These are phyloP conservation scores for Hycleus phaleratus DNA, from an alignment of 1,140 invertebrate species.

Conservation along the genomic window DNA sequence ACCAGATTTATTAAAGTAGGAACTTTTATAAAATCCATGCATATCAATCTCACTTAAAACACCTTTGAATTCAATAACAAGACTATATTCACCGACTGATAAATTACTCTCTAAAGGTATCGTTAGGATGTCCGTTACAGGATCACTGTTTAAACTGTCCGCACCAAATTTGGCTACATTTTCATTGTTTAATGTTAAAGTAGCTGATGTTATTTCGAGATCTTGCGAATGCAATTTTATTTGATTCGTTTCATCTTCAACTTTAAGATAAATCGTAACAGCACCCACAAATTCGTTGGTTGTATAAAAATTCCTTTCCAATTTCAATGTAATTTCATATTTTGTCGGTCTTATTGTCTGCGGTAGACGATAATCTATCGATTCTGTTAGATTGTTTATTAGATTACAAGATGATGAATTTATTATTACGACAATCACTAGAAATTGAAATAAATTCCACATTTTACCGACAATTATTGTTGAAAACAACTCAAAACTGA, in stretches of 20 bases:
- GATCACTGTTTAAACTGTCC: background rate
- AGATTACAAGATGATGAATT: too few relatives aligned
- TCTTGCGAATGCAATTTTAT: background rate
- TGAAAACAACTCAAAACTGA: too few relatives aligned
- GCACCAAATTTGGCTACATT: background rate
- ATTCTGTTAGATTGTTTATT: too few relatives aligned
- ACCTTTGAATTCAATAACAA: background rate
- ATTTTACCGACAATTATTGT: too few relatives aligned
- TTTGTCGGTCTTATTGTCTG: too few relatives aligned
- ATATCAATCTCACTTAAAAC: conserved; percentile 40
- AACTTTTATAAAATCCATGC: conserved; percentile 71
- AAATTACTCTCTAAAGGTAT: background rate
- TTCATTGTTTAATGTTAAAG: too few relatives aligned
- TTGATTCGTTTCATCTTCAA: background rate
- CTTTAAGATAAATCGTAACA: background rate
- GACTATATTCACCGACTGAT: background rate
- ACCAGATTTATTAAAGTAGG: conserved; percentile 47
- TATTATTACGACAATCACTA: too few relatives aligned
- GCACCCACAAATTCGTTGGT: background rate
- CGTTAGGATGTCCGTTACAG: background rate
- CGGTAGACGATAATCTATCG: too few relatives aligned
- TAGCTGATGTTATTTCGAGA: background rate
- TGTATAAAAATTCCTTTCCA: background rate
- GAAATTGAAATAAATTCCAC: too few relatives aligned
- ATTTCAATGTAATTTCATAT: background rate